Percentiles rank a stretch among this genome's conserved stretches.
Evolutionary conservation across 2,797 vertebrate species (phyloP).

Genomic region (Paedocypris micromegethes): DNA sequence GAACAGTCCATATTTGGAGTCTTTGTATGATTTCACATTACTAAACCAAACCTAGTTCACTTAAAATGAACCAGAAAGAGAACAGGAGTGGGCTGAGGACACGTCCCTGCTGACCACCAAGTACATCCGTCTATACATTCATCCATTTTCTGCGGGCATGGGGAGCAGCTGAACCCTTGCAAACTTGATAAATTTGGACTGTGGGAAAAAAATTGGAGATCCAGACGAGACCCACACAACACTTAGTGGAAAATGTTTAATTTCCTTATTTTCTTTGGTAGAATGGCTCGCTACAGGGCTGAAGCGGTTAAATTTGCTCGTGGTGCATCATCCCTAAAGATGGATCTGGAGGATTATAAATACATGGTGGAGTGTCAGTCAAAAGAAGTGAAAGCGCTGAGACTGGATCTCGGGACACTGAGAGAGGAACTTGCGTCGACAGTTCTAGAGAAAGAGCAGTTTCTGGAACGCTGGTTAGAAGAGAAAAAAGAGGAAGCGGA

Average conservation of each 20-base stretch:
- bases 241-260: not conserved
- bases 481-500: slow-evolving; percentile 65
- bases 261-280: slow-evolving; percentile 14
- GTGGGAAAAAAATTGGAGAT: not conserved
- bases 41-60: too few species aligned
- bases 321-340: slow-evolving; percentile 53
- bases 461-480: slow-evolving; percentile 66
- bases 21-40: too few species aligned
- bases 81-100: too few species aligned
- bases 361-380: slow-evolving; percentile 61
- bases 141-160: too few species aligned
- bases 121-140: too few species aligned
- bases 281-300: slow-evolving; percentile 60
- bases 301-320: slow-evolving; percentile 65
- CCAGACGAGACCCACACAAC: not conserved
- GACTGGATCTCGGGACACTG: slow-evolving; percentile 51
- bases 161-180: too few species aligned
- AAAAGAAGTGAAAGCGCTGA: slow-evolving; percentile 59
- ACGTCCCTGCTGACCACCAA: too few species aligned
- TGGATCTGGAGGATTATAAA: slow-evolving; percentile 55
- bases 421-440: slow-evolving; percentile 46
- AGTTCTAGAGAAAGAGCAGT: slow-evolving; percentile 57
- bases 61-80: too few species aligned
- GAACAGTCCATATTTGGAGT: too few species aligned
- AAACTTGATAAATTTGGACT: too few species aligned